Evolutionary conservation across 92 coral and sea anemone species (phyloP).

Genomic region (Diadumene lineata): DNA sequence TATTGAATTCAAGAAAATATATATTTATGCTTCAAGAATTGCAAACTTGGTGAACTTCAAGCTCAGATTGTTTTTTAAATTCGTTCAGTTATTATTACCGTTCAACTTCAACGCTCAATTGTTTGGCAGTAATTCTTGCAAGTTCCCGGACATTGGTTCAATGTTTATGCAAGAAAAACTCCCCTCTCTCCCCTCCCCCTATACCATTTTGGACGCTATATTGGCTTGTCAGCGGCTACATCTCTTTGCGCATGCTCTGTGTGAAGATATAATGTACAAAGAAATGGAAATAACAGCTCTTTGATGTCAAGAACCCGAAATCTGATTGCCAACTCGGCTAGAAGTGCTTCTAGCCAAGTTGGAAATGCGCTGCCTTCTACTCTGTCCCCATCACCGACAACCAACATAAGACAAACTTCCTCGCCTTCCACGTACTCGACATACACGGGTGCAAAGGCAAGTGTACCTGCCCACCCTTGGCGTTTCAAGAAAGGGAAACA

Average conservation of each 20-base stretch:
- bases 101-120: neutral
- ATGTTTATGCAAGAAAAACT: neutral
- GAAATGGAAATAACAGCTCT: conserved; percentile 30
- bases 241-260: no score
- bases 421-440: neutral
- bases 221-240: no score
- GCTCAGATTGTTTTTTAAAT: neutral
- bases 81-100: neutral
- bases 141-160: neutral
- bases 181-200: neutral
- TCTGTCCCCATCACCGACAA: conserved; percentile 2
- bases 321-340: conserved; percentile 46
- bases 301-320: conserved; percentile 40
- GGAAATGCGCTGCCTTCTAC: conserved; percentile 20
- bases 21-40: no score
- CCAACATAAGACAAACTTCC: neutral
- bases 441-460: conserved; percentile 17
- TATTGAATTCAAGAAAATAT: no score
- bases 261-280: no score
- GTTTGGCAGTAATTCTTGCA: neutral
- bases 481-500: conserved; percentile 30
- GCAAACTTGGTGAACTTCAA: no score
- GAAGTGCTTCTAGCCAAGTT: conserved; percentile 42
- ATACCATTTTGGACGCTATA: no score
- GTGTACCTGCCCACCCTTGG: conserved; percentile 35